Percentiles rank a stretch among this genome's conserved stretches.
phyloP scores from a whole-genome alignment of 2,888 invertebrate species.

The Lithosia quadra region DNA sequence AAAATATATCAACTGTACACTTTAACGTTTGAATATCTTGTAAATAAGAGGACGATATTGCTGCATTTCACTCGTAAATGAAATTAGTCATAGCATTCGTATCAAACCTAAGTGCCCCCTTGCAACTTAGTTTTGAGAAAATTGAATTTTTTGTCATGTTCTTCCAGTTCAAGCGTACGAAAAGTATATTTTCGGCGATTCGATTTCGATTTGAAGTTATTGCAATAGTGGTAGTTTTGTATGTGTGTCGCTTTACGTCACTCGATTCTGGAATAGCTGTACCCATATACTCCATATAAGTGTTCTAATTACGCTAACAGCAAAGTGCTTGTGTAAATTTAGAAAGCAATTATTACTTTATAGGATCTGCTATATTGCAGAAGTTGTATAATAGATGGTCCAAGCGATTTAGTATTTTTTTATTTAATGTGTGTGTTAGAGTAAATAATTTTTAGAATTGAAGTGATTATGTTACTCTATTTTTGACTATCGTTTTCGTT shows the following conservation, averaged over 20 bases:
- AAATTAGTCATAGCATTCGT: constrained; percentile 32
- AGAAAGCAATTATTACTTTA: constrained; percentile 8
- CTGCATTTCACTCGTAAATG: not conserved
- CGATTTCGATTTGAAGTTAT: constrained; percentile 42
- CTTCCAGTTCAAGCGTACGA: constrained; percentile 35
- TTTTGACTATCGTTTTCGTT: too few relatives aligned
- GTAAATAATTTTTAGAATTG: too few relatives aligned
- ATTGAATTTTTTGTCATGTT: constrained; percentile 52
- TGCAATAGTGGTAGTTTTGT: constrained; percentile 44
- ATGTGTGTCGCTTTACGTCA: constrained; percentile 48
- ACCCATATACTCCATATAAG: constrained; percentile 2
- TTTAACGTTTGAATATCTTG: not conserved
- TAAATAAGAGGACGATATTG: not conserved
- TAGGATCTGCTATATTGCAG: not conserved
- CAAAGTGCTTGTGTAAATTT: constrained; percentile 8
- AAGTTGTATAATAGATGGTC: too few relatives aligned
- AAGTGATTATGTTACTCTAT: too few relatives aligned
- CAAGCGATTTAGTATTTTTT: too few relatives aligned
- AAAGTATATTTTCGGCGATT: constrained; percentile 43
- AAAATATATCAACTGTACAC: not conserved
- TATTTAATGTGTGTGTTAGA: too few relatives aligned
- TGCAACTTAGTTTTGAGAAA: constrained; percentile 47
- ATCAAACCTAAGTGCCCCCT: constrained; percentile 45
- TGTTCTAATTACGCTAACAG: constrained; percentile 13
- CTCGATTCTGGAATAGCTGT: constrained; percentile 41